Base-by-base conservation (phyloP, 2,888 invertebrate genomes). In the Syritta pipiens region DNA sequence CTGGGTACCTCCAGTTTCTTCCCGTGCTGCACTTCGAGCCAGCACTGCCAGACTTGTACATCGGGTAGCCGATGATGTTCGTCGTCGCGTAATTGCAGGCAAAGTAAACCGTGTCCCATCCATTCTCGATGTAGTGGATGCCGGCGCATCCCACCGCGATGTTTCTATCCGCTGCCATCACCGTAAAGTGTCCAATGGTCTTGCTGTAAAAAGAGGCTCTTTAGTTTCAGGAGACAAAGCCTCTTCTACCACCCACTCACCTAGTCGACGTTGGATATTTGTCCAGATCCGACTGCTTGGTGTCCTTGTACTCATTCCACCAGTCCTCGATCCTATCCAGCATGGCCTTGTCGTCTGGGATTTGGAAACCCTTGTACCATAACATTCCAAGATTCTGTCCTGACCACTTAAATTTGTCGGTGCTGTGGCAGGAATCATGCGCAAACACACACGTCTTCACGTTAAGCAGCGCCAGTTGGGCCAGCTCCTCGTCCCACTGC, bases 311-410 rank as follows among this genome's bases (percentile, higher is more conserved):
- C 20, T 59, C 59, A 1, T 30, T 19, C 32, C 14, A 35, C 59
- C 59, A 59, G 0, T 20, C 9, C 1, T 22, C 14, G 20, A 59
- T 46, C 4, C 44, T 9, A 1, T 59, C 32, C 2, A 14, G 3
- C 1, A 32, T 7, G 5, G 20, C 22, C 1, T 30, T 22, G 1
- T 14, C 9, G 7, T 32, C 4, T 2, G 30, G n/a, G 1, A 14
- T 10, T 1, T 46, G 20, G 2, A 3, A 5, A 1, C 71, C 10
- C 14, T 26, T 79, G 57, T 63, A 84, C 32, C 81, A 48, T 4
- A 74, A 49, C 62, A 71, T 71, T 6, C 83, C 86, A 14, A 85
- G 53, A 62, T 86, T 86, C 81, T 86, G 86, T 2, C 86, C 87
- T 6, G 85, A 44, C 57, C 75, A 83, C 6, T 67, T 48, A 49